Conservation (phyloP, 2,888 invertebrate genomes). For the Girardia tigrina region DNA sequence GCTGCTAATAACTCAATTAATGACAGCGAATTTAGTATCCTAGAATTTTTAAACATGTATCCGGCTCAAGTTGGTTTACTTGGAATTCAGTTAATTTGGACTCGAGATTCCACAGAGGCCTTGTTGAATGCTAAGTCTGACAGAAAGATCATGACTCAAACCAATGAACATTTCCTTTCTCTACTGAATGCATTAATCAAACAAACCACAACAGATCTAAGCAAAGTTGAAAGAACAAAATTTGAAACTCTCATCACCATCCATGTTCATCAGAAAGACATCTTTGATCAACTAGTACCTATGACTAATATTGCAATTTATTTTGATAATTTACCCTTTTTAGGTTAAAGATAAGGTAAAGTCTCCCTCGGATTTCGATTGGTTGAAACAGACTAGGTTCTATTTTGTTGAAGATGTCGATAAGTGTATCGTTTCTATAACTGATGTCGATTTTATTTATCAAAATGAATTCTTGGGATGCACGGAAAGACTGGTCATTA, state of each 20-base stretch:
- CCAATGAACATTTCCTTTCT: conserved; percentile 81
- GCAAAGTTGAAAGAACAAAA: conserved; percentile 77
- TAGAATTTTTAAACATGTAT: conserved; percentile 72
- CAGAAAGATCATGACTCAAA: conserved; percentile 82
- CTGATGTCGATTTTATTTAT: conserved; percentile 81
- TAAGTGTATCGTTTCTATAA: conserved; percentile 77
- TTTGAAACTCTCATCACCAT: conserved; percentile 91
- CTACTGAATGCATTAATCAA: conserved; percentile 79
- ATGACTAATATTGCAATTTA: neutral
- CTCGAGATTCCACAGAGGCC: conserved; percentile 76
- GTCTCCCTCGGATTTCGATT: conserved; percentile 81
- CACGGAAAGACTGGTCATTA: conserved; percentile 83
- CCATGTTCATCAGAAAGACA: conserved; percentile 89
- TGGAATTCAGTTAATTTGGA: conserved; percentile 89
- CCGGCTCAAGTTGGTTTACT: conserved; percentile 85
- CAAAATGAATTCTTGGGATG: conserved; percentile 93
- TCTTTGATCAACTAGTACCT: conserved; percentile 79
- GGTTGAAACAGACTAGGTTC: conserved; percentile 87
- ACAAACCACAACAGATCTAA: conserved; percentile 77
- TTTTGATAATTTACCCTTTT: neutral
- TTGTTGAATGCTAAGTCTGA: conserved; percentile 75
- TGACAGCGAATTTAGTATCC: conserved; percentile 62
- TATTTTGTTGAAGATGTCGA: conserved; percentile 90
- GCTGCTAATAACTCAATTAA: conserved; percentile 68
- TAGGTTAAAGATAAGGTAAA: conserved; percentile 59